These are phyloP conservation scores for Cydia splendana DNA, from an alignment of 1,140 invertebrate species.

Conservation along the genomic window DNA sequence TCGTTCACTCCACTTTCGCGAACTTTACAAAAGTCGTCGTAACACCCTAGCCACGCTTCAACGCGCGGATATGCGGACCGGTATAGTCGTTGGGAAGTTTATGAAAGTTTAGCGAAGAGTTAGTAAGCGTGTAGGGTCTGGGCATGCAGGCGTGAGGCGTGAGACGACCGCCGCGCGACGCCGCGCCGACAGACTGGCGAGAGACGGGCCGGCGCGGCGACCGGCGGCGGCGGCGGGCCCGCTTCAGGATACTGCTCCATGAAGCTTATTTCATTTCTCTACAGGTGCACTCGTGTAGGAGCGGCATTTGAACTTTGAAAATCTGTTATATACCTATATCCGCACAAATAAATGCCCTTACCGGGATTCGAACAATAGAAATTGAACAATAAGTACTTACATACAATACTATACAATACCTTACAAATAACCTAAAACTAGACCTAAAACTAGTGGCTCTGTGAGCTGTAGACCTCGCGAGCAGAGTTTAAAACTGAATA, in stretches of 20 bases:
- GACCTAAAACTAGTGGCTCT: too few relatives aligned
- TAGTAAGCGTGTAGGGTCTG: background rate
- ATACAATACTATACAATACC: too few relatives aligned
- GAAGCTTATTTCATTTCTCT: too few relatives aligned
- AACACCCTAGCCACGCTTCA: background rate
- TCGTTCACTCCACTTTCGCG: background rate
- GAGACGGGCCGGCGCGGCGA: constrained; percentile 36
- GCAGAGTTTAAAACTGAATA: too few relatives aligned
- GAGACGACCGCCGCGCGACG: constrained; percentile 15
- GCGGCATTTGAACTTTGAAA: too few relatives aligned
- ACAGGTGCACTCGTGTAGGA: too few relatives aligned
- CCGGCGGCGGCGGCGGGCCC: constrained; percentile 36
- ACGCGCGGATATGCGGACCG: background rate
- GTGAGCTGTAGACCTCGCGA: too few relatives aligned
- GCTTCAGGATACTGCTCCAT: background rate
- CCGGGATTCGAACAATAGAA: too few relatives aligned
- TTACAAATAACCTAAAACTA: too few relatives aligned
- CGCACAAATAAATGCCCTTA: too few relatives aligned
- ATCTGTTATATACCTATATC: too few relatives aligned
- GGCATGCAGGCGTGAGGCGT: background rate
- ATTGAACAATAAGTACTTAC: too few relatives aligned
- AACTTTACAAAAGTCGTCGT: constrained; percentile 8
- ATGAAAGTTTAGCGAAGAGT: background rate
- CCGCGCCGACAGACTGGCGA: background rate
- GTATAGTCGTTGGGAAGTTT: background rate